Base-by-base conservation (phyloP, 2,888 invertebrate species). In the Drosophila anomalipes region DNA sequence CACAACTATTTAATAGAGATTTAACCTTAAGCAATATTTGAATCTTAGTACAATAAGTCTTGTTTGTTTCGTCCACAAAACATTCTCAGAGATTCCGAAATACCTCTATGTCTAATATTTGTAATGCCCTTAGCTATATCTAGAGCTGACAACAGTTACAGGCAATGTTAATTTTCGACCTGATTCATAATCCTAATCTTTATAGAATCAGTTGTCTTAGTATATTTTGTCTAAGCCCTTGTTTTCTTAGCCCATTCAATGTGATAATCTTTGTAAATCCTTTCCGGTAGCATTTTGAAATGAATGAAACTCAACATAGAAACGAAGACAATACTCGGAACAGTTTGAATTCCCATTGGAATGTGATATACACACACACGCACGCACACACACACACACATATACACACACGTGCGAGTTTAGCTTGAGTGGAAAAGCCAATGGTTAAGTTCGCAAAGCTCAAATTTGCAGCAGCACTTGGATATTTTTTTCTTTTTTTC, bases 381-480 rank as follows among this genome's bases (percentile, higher is more conserved):
- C n/a, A n/a, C 26, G 2, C 49, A 30, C 32, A 22, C 32, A 35
- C 54, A 16, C 16, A 33, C 33, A 22, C 16, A 10, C 33, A 2
- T 22, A 49, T 14, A 49, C 41, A 41, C n/a, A 44, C n/a, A 22
- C 22, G 22, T 26, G 16, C 2, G 26, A 16, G 26, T 63, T 51
- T 35, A 37, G 19, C 19, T 37, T 19, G 51, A 47, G 67, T 51
- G 33, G 47, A 44, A 79, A 52, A 69, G 74, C 58, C 74, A 77
- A 65, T 77, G 61, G 30, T 37, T 69, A 26, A 41, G 56, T 61
- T 78, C 58, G 49, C 67, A 63, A 33, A 52, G 5, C 32, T 59
- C 60, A 66, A 73, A 73, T 66, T 65, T 47, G 41, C 59, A 49
- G 56, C 70, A 63, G 64, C 39, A 47, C 49, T 75, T 41, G 60